Percentiles rank a stretch among this genome's conserved stretches.
Evolutionary conservation across 2,888 invertebrate genomes (phyloP).

Genomic region (Raillietiella orientalis): DNA sequence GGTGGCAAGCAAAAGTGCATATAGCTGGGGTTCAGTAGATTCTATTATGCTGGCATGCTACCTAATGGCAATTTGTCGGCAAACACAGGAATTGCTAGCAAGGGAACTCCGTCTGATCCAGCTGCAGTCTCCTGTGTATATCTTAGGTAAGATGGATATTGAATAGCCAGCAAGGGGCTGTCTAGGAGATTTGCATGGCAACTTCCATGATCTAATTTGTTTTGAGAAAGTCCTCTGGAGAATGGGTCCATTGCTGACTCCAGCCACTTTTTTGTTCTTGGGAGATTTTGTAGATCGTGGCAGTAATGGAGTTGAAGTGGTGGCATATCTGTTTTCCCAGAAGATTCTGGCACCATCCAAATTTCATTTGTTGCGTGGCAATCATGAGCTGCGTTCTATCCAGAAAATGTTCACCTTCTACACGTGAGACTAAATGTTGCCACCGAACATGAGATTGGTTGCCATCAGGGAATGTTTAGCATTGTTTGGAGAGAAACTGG

Average conservation of each 20-base stretch:
- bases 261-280: constrained; percentile 29
- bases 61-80: constrained; percentile 18
- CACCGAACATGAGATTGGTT: constrained; percentile 1
- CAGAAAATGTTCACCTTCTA: constrained; percentile 38
- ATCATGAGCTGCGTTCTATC: constrained; percentile 37
- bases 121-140: constrained; percentile 20
- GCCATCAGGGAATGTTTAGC: constrained; percentile 24
- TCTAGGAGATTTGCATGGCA: constrained; percentile 39
- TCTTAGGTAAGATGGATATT: constrained; percentile 15
- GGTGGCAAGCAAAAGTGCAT: neutral
- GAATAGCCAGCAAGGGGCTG: neutral
- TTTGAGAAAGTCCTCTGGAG: constrained; percentile 36
- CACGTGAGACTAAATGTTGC: constrained; percentile 15
- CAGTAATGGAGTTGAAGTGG: constrained; percentile 24
- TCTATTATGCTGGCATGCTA: constrained; percentile 11
- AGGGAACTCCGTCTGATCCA: constrained; percentile 19
- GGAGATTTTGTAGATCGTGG: constrained; percentile 49
- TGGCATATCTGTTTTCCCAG: constrained; percentile 31
- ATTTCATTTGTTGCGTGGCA: constrained; percentile 29
- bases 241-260: constrained; percentile 25
- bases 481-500: constrained; percentile 30
- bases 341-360: constrained; percentile 29
- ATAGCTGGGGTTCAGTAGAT: neutral
- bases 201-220: constrained; percentile 26
- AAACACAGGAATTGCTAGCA: constrained; percentile 17